Evolutionary conservation across 2,888 invertebrate genomes (phyloP).

Genomic region (Sinhomidia bicolor): DNA sequence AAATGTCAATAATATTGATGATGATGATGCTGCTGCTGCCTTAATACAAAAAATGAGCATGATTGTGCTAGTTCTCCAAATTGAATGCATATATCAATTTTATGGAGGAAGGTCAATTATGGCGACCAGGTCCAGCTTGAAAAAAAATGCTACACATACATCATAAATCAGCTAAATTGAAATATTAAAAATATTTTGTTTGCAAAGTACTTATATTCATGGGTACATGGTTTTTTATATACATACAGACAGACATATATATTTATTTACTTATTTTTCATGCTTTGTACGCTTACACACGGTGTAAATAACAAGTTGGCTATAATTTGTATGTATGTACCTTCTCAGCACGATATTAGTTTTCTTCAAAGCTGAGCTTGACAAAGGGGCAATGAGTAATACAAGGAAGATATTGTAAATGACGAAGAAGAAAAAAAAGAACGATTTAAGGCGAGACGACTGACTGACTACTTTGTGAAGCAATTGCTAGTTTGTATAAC

Average conservation of each 20-base stretch:
- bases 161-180: conserved; percentile 31
- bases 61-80: conserved; percentile 21
- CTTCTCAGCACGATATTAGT: too few relatives aligned
- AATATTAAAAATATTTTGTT: neutral
- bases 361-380: conserved; percentile 1
- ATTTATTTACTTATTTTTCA: too few relatives aligned
- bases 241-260: too few relatives aligned
- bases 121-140: conserved; percentile 42
- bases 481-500: conserved; percentile 3
- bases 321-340: too few relatives aligned
- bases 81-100: conserved; percentile 31
- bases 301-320: too few relatives aligned
- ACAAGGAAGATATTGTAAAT: conserved; percentile 34
- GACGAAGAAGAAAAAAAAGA: too few relatives aligned
- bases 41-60: neutral
- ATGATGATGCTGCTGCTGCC: neutral
- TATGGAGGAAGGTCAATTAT: conserved; percentile 46
- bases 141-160: neutral
- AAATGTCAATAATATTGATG: neutral
- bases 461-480: conserved; percentile 26
- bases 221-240: neutral
- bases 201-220: neutral
- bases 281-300: neutral
- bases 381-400: conserved; percentile 26
- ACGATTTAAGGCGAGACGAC: conserved; percentile 42